Conservation (phyloP, 2,113 vertebrate species). For the Archilochus colubris region DNA sequence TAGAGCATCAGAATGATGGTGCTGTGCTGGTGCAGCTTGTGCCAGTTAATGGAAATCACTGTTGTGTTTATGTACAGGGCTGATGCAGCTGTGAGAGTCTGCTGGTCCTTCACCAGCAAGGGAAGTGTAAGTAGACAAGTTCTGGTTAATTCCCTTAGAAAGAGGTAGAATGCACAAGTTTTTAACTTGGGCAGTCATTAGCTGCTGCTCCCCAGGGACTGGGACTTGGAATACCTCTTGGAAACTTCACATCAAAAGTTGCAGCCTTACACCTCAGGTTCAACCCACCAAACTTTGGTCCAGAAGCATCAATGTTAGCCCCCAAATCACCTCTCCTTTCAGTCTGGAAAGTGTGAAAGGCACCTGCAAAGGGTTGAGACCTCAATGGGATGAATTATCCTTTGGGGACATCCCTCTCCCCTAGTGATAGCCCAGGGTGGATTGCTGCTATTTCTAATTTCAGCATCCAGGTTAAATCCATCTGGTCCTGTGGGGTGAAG, state of each 20-base stretch:
- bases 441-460: neutral
- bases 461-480: neutral
- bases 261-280: accelerated
- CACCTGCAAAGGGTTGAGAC: neutral
- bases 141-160: neutral
- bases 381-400: neutral
- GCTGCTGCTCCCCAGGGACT: neutral
- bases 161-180: neutral
- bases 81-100: neutral
- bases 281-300: neutral
- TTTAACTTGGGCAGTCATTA: accelerated
- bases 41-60: neutral
- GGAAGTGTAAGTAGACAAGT: neutral
- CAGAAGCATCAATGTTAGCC: no score
- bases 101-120: neutral
- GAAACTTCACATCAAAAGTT: neutral
- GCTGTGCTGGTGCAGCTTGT: neutral
- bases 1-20: neutral
- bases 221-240: neutral
- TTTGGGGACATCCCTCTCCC: neutral
- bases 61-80: neutral
- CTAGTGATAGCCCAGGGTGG: neutral
- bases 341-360: neutral
- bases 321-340: neutral
- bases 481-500: neutral